Base-by-base conservation (phyloP, 2,113 vertebrate species). In the Forbesichthys papilliferus region DNA sequence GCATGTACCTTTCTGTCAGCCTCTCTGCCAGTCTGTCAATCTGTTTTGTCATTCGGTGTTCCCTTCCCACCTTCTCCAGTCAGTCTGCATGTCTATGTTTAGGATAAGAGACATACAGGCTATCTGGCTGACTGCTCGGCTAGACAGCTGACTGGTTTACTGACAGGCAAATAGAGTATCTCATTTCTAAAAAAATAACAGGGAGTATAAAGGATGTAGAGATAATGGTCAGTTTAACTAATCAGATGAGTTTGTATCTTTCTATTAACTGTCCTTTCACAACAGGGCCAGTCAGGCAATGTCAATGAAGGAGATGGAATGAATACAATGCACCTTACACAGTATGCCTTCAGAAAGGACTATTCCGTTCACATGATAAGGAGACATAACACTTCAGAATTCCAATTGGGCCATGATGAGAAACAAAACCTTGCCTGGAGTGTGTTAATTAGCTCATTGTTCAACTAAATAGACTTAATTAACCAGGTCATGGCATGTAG, bases 371-470 rank as follows among this genome's bases (percentile, higher is more conserved):
- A 68, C 12, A 68, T 86, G 89, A 90, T 90, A 88, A 89, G 79
- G 60, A 42, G 62, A 74, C 79, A 75, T 78, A 27, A 72, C 78
- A 42, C 36, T 42, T 83, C 86, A 73, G 13, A 73, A 80, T 85
- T 81, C 72, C 69, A 59, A 18, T 33, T 74, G 77, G 77, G 73
- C 77, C 78, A 80, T 74, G 76, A 81, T 71, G 56, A 74, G 49
- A 52, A 18, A 67, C 71, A 68, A 46, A 52, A 53, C 61, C 62
- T 59, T 55, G 72, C 68, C 64, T 61, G 53, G 82, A 84, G 80
- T 85, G 81, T 86, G 83, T 76, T 89, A 89, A 90, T 90, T 84
- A 78, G 74, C 86, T 88, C 79, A 82, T 88, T 87, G 83, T 87
- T 84, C 74, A 52, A 78, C 73, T 79, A 85, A 88, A 88, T 55